Percentiles rank a stretch among this genome's conserved stretches.
phyloP scores from a whole-genome alignment of 2,888 invertebrate species.

The Ischnura elegans region DNA sequence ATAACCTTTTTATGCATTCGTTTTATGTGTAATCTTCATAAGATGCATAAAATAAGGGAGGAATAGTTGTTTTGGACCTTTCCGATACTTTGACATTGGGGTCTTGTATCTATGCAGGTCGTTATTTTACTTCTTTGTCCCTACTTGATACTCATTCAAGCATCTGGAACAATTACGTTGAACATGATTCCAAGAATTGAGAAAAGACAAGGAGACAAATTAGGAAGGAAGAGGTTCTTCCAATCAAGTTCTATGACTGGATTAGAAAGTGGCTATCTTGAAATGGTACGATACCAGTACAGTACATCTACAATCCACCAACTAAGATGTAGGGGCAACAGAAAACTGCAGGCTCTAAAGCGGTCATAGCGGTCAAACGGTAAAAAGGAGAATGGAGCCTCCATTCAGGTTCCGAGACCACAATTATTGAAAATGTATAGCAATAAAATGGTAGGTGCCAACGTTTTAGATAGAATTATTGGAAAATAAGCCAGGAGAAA shows the following conservation, averaged over 20 bases:
- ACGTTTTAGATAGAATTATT: conserved; percentile 69
- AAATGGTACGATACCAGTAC: conserved; percentile 70
- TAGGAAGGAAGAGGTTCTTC: conserved; percentile 54
- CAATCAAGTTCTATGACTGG: conserved; percentile 38
- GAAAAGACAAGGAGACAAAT: conserved; percentile 50
- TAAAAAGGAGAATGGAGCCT: conserved; percentile 69
- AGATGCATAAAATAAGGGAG: conserved; percentile 56
- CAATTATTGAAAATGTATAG: conserved; percentile 69
- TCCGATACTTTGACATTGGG: conserved; percentile 49
- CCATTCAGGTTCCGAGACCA: conserved; percentile 69
- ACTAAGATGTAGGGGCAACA: conserved; percentile 64
- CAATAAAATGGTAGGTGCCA: conserved; percentile 69
- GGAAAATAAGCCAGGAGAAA: conserved; percentile 61
- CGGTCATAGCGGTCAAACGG: no score
- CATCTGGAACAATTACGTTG: conserved; percentile 65
- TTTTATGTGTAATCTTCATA: no score
- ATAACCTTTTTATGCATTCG: no score
- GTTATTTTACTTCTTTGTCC: conserved; percentile 69
- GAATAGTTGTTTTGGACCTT: conserved; percentile 63
- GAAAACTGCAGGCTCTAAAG: conserved; percentile 67
- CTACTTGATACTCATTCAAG: conserved; percentile 40
- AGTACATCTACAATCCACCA: conserved; percentile 66
- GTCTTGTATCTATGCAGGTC: conserved; percentile 67
- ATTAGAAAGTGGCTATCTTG: conserved; percentile 62
- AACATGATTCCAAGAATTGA: conserved; percentile 56